Percentiles rank a stretch among this genome's conserved stretches.
Conservation (phyloP, 2,113 vertebrate species). For the Herpetotheres cachinnans region DNA sequence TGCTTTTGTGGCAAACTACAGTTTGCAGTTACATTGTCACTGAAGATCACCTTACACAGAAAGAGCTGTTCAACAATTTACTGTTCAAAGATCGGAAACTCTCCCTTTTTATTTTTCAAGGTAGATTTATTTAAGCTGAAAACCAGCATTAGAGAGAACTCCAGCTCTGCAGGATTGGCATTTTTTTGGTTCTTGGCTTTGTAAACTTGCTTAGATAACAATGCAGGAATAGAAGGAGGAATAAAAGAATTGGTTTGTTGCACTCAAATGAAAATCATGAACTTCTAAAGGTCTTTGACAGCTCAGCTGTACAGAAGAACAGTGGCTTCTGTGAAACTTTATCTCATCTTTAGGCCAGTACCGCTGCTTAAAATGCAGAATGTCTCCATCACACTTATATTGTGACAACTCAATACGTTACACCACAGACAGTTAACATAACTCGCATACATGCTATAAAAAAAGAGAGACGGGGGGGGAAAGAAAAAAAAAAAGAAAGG, state of each 20-base stretch:
- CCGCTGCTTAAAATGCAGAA: conserved; percentile 68
- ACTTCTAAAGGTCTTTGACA: not conserved
- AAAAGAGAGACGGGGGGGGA: not conserved
- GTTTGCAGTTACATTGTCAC: not conserved
- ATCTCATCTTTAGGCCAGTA: conserved; percentile 28
- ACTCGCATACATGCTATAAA: conserved; percentile 73
- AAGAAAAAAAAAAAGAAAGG: not conserved
- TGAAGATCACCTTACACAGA: not conserved
- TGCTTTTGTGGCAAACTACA: not conserved
- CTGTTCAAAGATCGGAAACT: conserved; percentile 6
- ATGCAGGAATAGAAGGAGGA: not conserved
- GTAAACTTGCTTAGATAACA: conserved; percentile 17
- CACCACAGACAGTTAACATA: conserved; percentile 69
- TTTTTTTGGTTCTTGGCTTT: conserved; percentile 62
- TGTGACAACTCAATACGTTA: conserved; percentile 50
- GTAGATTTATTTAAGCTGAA: conserved; percentile 40
- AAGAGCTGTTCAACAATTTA: not conserved
- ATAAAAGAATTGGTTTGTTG: not conserved
- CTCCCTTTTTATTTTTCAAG: conserved; percentile 7
- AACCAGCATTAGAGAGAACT: conserved; percentile 8
- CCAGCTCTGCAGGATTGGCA: conserved; percentile 12
- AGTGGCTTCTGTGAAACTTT: conserved; percentile 22
- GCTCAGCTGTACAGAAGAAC: conserved; percentile 35
- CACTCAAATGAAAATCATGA: not conserved
- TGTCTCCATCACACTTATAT: conserved; percentile 22